Percentiles rank a stretch among this genome's conserved stretches.
These are phyloP conservation scores for Limnephilus marmoratus DNA, from an alignment of 2,888 invertebrate species.

Conservation along the genomic window DNA sequence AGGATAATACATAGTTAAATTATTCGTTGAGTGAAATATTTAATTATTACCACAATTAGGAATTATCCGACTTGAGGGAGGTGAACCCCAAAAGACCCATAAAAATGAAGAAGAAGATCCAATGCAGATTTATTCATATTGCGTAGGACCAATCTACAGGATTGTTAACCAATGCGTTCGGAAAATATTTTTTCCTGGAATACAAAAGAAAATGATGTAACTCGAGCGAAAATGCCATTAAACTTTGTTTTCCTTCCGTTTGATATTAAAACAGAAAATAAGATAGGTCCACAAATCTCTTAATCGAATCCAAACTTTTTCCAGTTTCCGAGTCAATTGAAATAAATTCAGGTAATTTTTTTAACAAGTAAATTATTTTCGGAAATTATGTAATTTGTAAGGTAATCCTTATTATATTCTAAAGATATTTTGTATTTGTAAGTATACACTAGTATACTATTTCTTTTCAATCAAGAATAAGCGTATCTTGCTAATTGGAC, in stretches of 20 bases:
- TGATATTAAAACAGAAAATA: slow-evolving; percentile 25
- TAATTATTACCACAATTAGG: too few relatives aligned
- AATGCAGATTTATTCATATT: not conserved
- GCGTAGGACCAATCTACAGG: not conserved
- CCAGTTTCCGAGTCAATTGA: not conserved
- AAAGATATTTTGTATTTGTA: not conserved
- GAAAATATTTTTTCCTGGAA: not conserved
- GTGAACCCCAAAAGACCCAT: too few relatives aligned
- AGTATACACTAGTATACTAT: too few relatives aligned
- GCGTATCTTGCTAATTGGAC: too few relatives aligned
- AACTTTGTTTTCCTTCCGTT: slow-evolving; percentile 20
- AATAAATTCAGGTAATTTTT: not conserved
- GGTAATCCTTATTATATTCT: too few relatives aligned
- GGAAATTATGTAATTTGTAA: not conserved
- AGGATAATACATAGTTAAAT: too few relatives aligned
- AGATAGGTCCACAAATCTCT: slow-evolving; percentile 14
- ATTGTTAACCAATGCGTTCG: not conserved
- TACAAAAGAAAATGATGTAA: not conserved
- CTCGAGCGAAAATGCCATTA: slow-evolving; percentile 28
- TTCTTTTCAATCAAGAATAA: too few relatives aligned
- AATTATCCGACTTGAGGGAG: too few relatives aligned
- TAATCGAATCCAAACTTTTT: slow-evolving; percentile 4
- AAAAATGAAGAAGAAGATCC: not conserved
- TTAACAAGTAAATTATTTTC: not conserved
- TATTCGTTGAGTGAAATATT: too few relatives aligned